Conservation (phyloP, 2,888 invertebrate species). For the Abscondita cerata region DNA sequence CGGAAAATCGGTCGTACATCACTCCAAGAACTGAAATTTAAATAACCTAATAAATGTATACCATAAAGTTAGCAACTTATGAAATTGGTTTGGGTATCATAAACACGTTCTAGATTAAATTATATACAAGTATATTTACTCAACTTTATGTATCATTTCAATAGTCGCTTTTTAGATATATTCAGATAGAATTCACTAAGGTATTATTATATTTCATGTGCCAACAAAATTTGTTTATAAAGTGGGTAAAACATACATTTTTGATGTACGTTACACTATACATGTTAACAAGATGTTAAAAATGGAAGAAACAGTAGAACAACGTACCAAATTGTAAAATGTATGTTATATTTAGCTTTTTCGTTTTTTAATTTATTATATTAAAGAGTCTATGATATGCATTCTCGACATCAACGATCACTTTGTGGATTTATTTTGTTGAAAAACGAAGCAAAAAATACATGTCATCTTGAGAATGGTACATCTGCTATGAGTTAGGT, state of each 20-base stretch:
- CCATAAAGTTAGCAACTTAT: too few species aligned
- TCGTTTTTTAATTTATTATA: not conserved
- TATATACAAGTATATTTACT: too few species aligned
- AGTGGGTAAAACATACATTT: not conserved
- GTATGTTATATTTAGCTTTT: not conserved
- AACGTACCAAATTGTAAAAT: not conserved
- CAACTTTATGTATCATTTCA: too few species aligned
- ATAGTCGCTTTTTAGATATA: too few species aligned
- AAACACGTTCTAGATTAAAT: too few species aligned
- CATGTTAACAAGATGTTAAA: not conserved
- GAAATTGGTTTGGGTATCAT: too few species aligned
- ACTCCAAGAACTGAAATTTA: too few species aligned
- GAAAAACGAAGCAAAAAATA: not conserved
- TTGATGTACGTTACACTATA: slow-evolving; percentile 1
- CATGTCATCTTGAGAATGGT: not conserved
- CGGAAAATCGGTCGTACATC: too few species aligned
- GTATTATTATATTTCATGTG: too few species aligned
- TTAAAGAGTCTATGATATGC: not conserved
- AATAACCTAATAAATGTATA: too few species aligned
- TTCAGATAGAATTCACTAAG: too few species aligned
- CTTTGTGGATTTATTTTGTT: slow-evolving; percentile 4
- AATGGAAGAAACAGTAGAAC: not conserved
- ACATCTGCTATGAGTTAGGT: too few species aligned
- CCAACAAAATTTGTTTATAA: not conserved
- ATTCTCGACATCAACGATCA: not conserved